Conservation (phyloP, 2,888 invertebrate genomes). For the Hipparchia semele region DNA sequence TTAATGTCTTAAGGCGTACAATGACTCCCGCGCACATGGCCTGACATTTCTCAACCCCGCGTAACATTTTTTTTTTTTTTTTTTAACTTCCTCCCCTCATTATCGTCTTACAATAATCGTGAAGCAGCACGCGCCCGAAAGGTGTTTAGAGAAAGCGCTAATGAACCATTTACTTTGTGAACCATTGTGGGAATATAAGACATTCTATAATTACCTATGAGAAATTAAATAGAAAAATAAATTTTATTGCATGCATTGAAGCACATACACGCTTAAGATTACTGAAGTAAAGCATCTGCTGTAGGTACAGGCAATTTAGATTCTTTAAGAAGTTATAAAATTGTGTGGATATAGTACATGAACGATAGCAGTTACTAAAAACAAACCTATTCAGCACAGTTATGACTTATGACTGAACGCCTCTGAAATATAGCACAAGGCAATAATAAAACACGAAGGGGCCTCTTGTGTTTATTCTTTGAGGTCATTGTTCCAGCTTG, state of each 20-base stretch:
- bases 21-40: slow-evolving; percentile 75
- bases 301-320: neutral
- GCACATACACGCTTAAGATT: slow-evolving; percentile 8
- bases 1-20: slow-evolving; percentile 75
- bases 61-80: slow-evolving; percentile 59
- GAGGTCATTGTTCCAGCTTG: slow-evolving; percentile 71
- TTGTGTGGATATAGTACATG: neutral
- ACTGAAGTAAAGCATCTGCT: slow-evolving; percentile 20
- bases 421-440: slow-evolving; percentile 55
- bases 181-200: slow-evolving; percentile 37
- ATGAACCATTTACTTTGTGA: slow-evolving; percentile 56
- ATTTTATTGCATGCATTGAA: neutral
- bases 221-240: slow-evolving; percentile 22
- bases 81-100: slow-evolving; percentile 70
- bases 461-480: slow-evolving; percentile 63
- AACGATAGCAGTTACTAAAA: neutral
- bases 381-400: slow-evolving; percentile 4
- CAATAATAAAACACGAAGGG: slow-evolving; percentile 45
- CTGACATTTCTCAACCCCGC: slow-evolving; percentile 63
- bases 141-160: slow-evolving; percentile 77
- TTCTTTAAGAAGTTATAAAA: neutral
- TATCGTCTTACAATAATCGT: slow-evolving; percentile 63
- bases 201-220: slow-evolving; percentile 34
- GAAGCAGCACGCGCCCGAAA: slow-evolving; percentile 70
- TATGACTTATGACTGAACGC: neutral